Evolutionary conservation across 2,888 invertebrate species (phyloP).

Genomic region (Drosophila aldrichi): DNA sequence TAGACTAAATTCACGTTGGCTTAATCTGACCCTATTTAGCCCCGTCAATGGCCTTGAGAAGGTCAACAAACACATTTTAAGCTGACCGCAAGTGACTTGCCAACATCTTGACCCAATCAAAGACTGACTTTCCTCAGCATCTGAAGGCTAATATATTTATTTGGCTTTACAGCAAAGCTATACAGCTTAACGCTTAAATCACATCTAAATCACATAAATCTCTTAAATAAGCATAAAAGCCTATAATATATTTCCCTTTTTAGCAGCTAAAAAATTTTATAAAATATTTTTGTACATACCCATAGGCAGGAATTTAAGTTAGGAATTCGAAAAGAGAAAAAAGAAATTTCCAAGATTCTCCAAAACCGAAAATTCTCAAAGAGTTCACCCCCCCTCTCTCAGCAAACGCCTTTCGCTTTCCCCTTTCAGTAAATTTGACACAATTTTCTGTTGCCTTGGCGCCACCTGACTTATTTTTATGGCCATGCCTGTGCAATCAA

Average conservation of each 20-base stretch:
- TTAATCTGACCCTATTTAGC: background rate
- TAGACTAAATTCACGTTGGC: no score
- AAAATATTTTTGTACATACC: constrained; percentile 1
- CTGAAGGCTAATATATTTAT: background rate
- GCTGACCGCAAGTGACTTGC: background rate
- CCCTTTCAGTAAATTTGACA: background rate
- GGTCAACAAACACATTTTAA: background rate
- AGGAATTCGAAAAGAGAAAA: background rate
- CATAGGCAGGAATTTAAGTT: background rate
- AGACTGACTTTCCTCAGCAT: background rate
- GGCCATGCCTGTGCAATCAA: constrained; percentile 16
- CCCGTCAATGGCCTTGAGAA: background rate
- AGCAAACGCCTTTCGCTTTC: background rate
- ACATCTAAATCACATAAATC: background rate
- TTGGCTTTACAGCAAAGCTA: background rate
- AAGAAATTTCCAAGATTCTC: background rate
- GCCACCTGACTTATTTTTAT: constrained; percentile 23
- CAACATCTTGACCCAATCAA: background rate
- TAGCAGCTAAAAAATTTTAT: background rate
- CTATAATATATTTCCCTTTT: background rate
- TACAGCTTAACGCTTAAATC: background rate
- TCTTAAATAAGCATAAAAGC: background rate
- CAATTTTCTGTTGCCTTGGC: constrained; percentile 1
- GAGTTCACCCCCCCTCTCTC: background rate
- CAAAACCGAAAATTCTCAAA: background rate